Evolutionary conservation across 2,888 invertebrate genomes (phyloP), one percentile per base, ranked within the genome.

Genomic region (Papilio elwesi): DNA sequence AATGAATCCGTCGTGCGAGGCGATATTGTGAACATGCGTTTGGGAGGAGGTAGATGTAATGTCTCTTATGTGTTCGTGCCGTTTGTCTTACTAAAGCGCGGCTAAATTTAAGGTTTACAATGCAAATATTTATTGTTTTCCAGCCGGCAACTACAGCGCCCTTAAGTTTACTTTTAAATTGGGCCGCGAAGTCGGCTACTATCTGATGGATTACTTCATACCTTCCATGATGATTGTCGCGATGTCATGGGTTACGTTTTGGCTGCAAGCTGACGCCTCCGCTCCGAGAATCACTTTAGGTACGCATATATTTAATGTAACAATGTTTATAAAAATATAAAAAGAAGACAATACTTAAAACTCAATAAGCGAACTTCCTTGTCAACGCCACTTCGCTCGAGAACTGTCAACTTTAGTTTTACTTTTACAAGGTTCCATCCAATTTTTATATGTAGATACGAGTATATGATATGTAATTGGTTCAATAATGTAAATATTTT

Each of bases 171-270:
- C 96, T 5, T 97, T 97, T 80, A 96, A 96, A 82, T 88, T 98
- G 63, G 96, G 96, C 0, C 95, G 97, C 63, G 97, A 97, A 91
- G 97, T 97, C 77, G 97, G 97, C 43, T 97, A 96, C 85, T 98
- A 98, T 85, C 94, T 98, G 76, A 96, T 98, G 96, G 97, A 98
- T 82, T 98, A 97, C 85, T 98, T 97, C 80, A 95, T 98, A 76
- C 98, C 98, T 4, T 97, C 97, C 9, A 97, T 97, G 94, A 95
- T 98, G 84, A 95, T 98, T 80, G 97, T 98, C 3, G 96, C 96
- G 8, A 97, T 97, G 81, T 97, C 97, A 0, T 98, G 97, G 97
- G 97, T 98, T 12, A 97, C 97, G 0, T 98, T 98, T 85, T 98
- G 97, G 97, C 87, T 98, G 73, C 97, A 97, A 86, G 97, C 97